Base-by-base conservation (phyloP, 2,113 vertebrate species). In the Aegotheles bennettii region DNA sequence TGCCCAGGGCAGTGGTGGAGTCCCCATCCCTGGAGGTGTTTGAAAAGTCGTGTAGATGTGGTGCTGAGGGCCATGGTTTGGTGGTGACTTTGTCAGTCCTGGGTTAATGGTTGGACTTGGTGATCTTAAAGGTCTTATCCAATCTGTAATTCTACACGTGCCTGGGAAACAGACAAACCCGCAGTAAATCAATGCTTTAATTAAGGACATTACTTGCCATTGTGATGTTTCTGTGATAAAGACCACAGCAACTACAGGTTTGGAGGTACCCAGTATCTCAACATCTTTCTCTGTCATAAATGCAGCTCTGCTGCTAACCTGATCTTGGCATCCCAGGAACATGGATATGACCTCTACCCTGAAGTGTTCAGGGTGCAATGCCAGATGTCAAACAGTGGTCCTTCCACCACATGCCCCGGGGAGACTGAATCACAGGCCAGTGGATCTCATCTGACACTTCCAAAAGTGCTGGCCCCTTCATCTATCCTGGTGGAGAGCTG, bases 31-130 rank as follows among this genome's bases (percentile, higher is more conserved):
- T 45, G 43, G 9, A 45, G 43, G 17, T 16, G 19, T 45, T 45
- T 45, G 16, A 45, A n/a, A 45, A 45, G 43, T 5, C 43, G 6
- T 45, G 43, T 45, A 45, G 43, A 45, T 45, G 43, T 45, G 43
- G 43, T 45, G 43, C 43, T 45, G 16, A 45, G 16, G 43, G 43
- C 16, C 43, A 45, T 45, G 43, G 43, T 16, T 45, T 17, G 19
- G 43, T 3, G 18, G 10, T 56, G 38, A 42, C 5, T 2, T 63
- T 48, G 64, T 43, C 28, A 36, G 10, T 33, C 9, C 3, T 48
- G 14, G 15, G 13, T 24, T 54, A 8, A 24, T 3, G 5, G 24
- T 16, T 73, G 48, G 28, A 24, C 53, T 48, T 0, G 0, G 15
- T 38, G 19, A 9, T 18, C 59, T 48, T 40, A 50, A 18, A 20